Base-by-base conservation (phyloP, 1,140 invertebrate species). In the Babylonia areolata region DNA sequence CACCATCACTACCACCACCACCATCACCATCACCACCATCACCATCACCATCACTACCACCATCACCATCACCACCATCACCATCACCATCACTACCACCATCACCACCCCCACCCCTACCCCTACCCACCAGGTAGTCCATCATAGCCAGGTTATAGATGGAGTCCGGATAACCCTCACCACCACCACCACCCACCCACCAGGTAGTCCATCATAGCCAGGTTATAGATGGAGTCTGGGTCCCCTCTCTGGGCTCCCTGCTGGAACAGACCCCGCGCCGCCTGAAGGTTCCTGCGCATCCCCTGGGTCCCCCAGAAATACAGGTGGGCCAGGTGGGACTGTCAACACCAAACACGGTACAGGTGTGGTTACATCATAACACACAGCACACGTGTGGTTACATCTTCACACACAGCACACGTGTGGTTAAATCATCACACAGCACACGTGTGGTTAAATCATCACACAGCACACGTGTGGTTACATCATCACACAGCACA, bases 231-330 rank as follows among this genome's bases (percentile, higher is more conserved):
- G 37, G 91, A 90, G 15, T 86, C 84, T 9, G 90, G 80, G 84
- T 93, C 89, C 6, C 90, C 84, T 31, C 85, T 58, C 79, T 91
- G 88, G 1, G 92, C 92, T 12, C 90, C 91, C 86, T 89, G 87
- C 58, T 89, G 87, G 78, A 92, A 93, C 69, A 92, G 89, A 31
- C 91, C 87, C 3, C 92, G 86, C 5, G 92, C 93, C 20, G 87
- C 89, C 39, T 90, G 84, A n/a, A 93, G 81, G 78, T 94, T 92
- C 37, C 92, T 85, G 81, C 89, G 88, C 23, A 94, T 58, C 0
- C 93, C 93, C 71, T 92, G 90, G n/a, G 90, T 85, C 37, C 93
- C 93, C 91, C 92, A 93, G 82, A 91, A 94, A 58, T 92, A 83
- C 51, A 91, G 81, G 39, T 87, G 85, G 1, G 86, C 92, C 31